Conservation (phyloP, 2,797 vertebrate genomes). For the Alfaro cultratus region DNA sequence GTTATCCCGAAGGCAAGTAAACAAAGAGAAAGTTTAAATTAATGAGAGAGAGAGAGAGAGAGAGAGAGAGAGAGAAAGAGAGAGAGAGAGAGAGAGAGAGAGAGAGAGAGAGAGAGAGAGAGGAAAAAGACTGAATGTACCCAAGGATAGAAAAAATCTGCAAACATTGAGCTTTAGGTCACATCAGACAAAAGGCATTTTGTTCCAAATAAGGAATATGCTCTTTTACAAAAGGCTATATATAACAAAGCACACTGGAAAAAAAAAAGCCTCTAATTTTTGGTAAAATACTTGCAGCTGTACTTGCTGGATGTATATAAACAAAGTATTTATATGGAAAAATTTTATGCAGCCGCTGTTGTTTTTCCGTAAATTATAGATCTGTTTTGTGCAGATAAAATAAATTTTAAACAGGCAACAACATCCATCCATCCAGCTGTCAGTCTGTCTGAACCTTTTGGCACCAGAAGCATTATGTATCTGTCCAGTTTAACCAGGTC, state of each 20-base stretch:
- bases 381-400: background rate
- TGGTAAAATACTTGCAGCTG: too few relatives aligned
- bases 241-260: background rate
- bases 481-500: background rate
- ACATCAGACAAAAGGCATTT: background rate
- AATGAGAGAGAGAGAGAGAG: background rate
- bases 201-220: slow-evolving; percentile 1
- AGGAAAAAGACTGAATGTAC: slow-evolving; percentile 2
- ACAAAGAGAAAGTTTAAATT: slow-evolving; percentile 15
- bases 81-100: too few relatives aligned
- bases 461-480: background rate
- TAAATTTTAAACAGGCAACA: too few relatives aligned
- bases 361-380: too few relatives aligned
- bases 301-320: too few relatives aligned
- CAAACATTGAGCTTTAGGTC: background rate
- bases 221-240: background rate
- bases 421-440: background rate
- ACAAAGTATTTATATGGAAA: too few relatives aligned
- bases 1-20: slow-evolving; percentile 26
- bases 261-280: too few relatives aligned
- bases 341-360: too few relatives aligned
- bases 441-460: too few relatives aligned
- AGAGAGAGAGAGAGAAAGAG: too few relatives aligned
- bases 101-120: background rate
- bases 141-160: background rate